Base-by-base conservation (phyloP, 2,113 vertebrate species). In the Electrona antarctica region DNA sequence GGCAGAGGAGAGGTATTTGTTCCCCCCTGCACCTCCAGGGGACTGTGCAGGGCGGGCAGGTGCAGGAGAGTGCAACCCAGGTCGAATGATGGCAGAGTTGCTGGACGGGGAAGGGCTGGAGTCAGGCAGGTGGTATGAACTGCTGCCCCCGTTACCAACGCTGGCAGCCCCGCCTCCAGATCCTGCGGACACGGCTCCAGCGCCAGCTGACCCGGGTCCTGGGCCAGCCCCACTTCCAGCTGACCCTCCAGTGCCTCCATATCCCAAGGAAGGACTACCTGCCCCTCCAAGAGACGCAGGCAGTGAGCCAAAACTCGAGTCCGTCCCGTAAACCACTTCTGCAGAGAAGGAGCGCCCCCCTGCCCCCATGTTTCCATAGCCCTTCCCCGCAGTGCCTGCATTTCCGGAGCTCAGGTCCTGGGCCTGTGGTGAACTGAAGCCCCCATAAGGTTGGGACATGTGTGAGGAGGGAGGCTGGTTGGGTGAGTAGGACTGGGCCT, bases 41-140 rank as follows among this genome's bases (percentile, higher is more conserved):
- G 95, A 96, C 90, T 94, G 60, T 81, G 93, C 2, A 55, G 93
- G 93, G 0, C 90, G 92, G 0, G 75, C 73, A 8, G 92, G 89
- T 0, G 93, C 93, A 0, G 96, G 95, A 0, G 96, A 96, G 67
- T 96, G 95, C 48, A 98, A 77, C 0, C 90, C 87, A 28, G 96
- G 93, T 0, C 92, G 93, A 55, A 93, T 93, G 65, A 95, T 94
- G 28, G 92, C 82, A 67, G 92, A 90, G 75, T 56, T 89, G 65
- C 87, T 76, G 67, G 90, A 87, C 4, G 90, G 93, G 0, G 96
- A 96, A 0, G 94, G 93, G 89, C 95, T 96, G 21, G 95, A 95
- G 6, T 96, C 95, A 52, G 88, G 82, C 60, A 95, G 83, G 77
- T 89, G 93, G 85, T 91, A 93, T 8, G 91, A 85, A 29, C 72